phyloP scores from a whole-genome alignment of 2,888 invertebrate genomes.

The Halocaridina rubra region DNA sequence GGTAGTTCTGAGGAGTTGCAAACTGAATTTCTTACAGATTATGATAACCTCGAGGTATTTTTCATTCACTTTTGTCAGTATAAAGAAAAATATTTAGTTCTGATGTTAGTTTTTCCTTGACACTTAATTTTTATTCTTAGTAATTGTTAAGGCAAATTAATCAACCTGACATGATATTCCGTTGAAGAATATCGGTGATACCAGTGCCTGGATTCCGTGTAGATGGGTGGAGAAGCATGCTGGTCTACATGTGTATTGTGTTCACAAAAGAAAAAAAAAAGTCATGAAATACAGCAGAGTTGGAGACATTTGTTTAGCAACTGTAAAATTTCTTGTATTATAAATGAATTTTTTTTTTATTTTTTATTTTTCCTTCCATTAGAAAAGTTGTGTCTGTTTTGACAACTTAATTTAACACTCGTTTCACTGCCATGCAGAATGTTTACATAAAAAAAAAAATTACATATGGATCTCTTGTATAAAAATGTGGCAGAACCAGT shows the following conservation, averaged over 20 bases:
- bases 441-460: conserved; percentile 26
- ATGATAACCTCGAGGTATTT: too few species aligned
- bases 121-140: not conserved
- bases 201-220: not conserved
- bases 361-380: conserved; percentile 7
- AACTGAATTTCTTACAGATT: too few species aligned
- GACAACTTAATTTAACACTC: conserved; percentile 21
- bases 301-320: not conserved
- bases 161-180: not conserved
- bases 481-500: conserved; percentile 16
- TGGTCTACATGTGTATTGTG: not conserved
- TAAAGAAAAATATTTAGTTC: not conserved
- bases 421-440: conserved; percentile 44
- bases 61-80: conserved; percentile 5
- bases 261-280: not conserved
- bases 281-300: not conserved
- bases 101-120: not conserved
- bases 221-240: not conserved
- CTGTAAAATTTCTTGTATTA: not conserved
- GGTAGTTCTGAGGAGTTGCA: too few species aligned
- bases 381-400: conserved; percentile 37
- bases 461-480: not conserved
- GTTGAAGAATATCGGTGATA: not conserved
- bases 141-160: conserved; percentile 2
- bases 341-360: not conserved